These are phyloP conservation scores for Aurelia coerulea DNA, from an alignment of 30 jellyfish, hydroid and myxozoan species.

Conservation along the genomic window DNA sequence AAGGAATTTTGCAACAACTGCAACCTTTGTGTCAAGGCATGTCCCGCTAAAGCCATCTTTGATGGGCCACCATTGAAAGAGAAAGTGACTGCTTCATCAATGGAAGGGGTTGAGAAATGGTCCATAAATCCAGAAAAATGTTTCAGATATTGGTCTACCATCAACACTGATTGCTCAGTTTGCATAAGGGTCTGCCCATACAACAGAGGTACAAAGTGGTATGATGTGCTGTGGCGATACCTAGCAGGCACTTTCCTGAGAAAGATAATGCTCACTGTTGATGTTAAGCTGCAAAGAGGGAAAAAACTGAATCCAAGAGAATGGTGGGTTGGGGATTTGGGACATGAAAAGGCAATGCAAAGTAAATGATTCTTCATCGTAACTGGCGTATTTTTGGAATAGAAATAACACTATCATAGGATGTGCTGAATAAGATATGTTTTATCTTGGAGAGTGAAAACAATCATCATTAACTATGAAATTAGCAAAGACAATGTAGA, in stretches of 20 bases:
- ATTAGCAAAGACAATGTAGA: too few relatives aligned
- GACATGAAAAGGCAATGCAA: too few relatives aligned
- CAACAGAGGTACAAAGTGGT: constrained; percentile 55
- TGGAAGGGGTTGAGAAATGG: constrained; percentile 65
- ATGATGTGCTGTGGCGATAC: constrained; percentile 59
- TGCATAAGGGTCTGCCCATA: constrained; percentile 67
- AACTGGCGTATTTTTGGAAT: too few relatives aligned
- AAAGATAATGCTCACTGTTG: constrained; percentile 32
- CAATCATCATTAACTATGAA: too few relatives aligned
- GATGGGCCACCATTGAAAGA: constrained; percentile 48
- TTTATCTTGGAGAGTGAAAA: too few relatives aligned
- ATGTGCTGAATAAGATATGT: too few relatives aligned
- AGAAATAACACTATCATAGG: too few relatives aligned
- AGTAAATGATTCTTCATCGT: too few relatives aligned
- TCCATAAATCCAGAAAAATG: constrained; percentile 71
- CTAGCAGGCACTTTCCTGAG: constrained; percentile 65
- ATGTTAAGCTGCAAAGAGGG: constrained; percentile 45
- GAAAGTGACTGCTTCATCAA: constrained; percentile 59
- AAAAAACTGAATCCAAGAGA: constrained; percentile 35
- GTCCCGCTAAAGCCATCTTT: constrained; percentile 75
- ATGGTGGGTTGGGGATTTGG: constrained; percentile 43
- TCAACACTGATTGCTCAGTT: constrained; percentile 66
- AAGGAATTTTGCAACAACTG: constrained; percentile 53
- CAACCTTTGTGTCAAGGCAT: constrained; percentile 56
- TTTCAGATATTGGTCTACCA: constrained; percentile 62